Conservation (phyloP, 2,113 vertebrate genomes). For the Thamnaconus septentrionalis region DNA sequence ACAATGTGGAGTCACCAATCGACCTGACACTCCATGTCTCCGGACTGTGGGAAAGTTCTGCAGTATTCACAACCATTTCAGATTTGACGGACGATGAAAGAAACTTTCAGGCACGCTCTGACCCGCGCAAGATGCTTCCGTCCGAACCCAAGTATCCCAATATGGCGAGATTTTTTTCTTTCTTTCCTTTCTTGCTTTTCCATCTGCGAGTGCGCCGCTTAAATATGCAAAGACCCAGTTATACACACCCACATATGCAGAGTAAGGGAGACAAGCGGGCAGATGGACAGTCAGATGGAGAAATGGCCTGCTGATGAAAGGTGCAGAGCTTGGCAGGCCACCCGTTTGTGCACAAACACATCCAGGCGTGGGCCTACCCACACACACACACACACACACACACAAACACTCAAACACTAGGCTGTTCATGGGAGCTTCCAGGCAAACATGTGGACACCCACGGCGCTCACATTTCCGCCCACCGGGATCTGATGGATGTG, state of each 20-base stretch:
- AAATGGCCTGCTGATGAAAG: conserved; percentile 27
- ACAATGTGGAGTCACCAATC: no score
- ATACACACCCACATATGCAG: neutral
- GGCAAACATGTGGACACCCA: neutral
- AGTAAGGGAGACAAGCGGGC: conserved; percentile 15
- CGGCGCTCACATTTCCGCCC: conserved; percentile 2
- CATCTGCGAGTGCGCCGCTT: no score
- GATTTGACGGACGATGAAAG: no score
- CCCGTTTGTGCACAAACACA: conserved; percentile 7
- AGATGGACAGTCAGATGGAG: conserved; percentile 32
- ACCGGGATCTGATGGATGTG: conserved; percentile 29
- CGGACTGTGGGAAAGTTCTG: no score
- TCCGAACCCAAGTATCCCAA: neutral
- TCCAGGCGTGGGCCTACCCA: neutral
- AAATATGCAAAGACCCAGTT: conserved; percentile 19
- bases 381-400: neutral
- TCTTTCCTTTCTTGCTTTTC: no score
- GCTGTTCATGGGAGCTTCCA: no score
- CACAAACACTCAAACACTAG: neutral
- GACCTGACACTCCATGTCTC: no score
- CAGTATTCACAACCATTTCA: neutral
- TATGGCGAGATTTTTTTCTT: neutral
- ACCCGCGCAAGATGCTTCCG: neutral
- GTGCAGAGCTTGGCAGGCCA: conserved; percentile 25
- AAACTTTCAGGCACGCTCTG: neutral